Evolutionary conservation across 2,797 vertebrate species (phyloP), one percentile per base, ranked within the genome.

Genomic region (Catharus ustulatus): DNA sequence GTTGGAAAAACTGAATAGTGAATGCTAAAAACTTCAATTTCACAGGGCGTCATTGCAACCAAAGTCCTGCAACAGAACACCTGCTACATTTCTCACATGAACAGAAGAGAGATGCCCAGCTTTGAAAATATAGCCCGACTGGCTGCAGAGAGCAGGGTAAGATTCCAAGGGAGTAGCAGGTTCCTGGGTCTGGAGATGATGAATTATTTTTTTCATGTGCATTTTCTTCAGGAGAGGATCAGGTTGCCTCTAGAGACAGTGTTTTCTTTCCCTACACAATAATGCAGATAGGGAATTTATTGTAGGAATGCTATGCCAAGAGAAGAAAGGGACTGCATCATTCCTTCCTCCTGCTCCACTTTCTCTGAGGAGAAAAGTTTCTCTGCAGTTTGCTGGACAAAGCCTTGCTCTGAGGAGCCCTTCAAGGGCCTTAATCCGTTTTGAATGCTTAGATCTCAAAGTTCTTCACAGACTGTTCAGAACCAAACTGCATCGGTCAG

Each of bases 71-170:
- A 54, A 12, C 85, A 95, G 52, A 94, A 95, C 69, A 2, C 16
- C 8, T 98, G 98, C 90, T 79, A 97, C 13, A n/a, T 98, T 54
- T 92, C 97, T 38, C n/a, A 9, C 20, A 95, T 98, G 95, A 95
- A 98, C 95, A 96, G 57, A 32, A 32, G 27, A 0, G 30, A 30
- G n/a, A 72, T 97, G 42, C 98, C 98, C 10, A 49, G 58, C 19
- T 76, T 98, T 43, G 62, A 95, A 32, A 55, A 26, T 4, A 42
- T 79, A 62, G 76, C 76, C 14, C 62, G 21, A 43, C 15, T 94
- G 82, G 87, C 87, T 55, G 94, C 93, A 40, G 71, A 97, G 57
- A 92, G n/a, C 11, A 96, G 64, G 95, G 98, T 98, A 97, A 97
- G 77, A 21, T 16, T 5, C 15, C 18, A 23, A 74, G 16, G 32